Evolutionary conservation across 2,113 vertebrate genomes (phyloP).

Genomic region (Oreochromis aureus): DNA sequence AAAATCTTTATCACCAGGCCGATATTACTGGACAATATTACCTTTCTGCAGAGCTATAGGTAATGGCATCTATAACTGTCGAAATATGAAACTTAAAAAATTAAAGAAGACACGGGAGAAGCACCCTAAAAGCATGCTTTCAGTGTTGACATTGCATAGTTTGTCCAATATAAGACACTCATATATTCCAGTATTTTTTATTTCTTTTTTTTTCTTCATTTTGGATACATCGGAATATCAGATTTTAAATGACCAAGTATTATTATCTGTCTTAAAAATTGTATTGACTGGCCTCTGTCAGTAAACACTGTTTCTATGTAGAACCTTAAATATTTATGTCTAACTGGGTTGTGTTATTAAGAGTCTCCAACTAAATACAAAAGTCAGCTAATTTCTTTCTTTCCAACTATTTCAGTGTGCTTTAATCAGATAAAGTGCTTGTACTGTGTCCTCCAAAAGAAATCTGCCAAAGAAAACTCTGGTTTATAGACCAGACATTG

Average conservation of each 20-base stretch:
- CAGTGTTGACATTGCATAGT: neutral
- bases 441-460: neutral
- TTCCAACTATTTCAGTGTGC: neutral
- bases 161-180: neutral
- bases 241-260: neutral
- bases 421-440: neutral
- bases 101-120: neutral
- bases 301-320: neutral
- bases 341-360: neutral
- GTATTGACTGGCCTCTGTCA: neutral
- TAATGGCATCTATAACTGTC: fast-evolving
- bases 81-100: neutral
- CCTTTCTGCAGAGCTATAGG: neutral
- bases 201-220: neutral
- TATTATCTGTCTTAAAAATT: neutral
- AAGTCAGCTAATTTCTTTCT: neutral
- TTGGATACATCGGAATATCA: neutral
- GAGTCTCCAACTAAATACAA: neutral
- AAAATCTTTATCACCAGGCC: fast-evolving
- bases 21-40: fast-evolving
- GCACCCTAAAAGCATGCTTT: neutral
- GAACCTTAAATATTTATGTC: neutral
- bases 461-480: neutral
- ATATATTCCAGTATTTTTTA: neutral
- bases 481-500: neutral